These are phyloP conservation scores for Emmelina monodactyla DNA, from an alignment of 2,888 invertebrate genomes.

Conservation along the genomic window DNA sequence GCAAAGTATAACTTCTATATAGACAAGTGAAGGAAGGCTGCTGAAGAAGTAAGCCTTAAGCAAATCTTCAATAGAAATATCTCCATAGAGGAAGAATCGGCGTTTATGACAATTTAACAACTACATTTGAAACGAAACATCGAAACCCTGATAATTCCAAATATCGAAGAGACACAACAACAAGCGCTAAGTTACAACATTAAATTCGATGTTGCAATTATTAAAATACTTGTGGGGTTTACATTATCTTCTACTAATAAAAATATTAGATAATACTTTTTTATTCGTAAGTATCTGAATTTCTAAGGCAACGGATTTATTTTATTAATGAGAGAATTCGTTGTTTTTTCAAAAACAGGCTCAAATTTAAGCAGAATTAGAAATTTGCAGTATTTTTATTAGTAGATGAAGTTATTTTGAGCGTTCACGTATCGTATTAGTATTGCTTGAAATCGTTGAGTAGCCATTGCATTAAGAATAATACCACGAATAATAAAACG, in stretches of 20 bases:
- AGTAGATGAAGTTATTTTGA: conserved; percentile 48
- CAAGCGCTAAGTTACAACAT: conserved; percentile 53
- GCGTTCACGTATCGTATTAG: conserved; percentile 39
- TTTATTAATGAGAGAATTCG: too few relatives aligned
- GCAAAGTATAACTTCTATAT: not conserved
- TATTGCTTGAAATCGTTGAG: conserved; percentile 55
- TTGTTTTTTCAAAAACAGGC: too few relatives aligned
- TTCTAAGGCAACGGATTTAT: too few relatives aligned
- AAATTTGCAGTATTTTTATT: conserved; percentile 32
- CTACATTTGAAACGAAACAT: conserved; percentile 48
- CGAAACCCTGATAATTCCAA: conserved; percentile 64
- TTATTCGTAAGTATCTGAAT: too few relatives aligned
- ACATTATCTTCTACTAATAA: conserved; percentile 27
- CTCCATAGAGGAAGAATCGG: conserved; percentile 28
- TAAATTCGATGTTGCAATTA: conserved; percentile 59
- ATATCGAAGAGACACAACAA: conserved; percentile 47
- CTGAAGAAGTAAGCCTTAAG: conserved; percentile 6
- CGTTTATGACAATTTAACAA: conserved; percentile 27
- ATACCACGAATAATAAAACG: conserved; percentile 14
- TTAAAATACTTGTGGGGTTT: conserved; percentile 40
- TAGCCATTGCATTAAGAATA: conserved; percentile 16
- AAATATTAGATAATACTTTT: conserved; percentile 24
- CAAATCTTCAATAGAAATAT: not conserved
- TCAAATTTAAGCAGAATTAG: too few relatives aligned
- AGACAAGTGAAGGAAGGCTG: not conserved